phyloP scores from a whole-genome alignment of 2,888 invertebrate genomes.

The Patella ulyssiponensis region DNA sequence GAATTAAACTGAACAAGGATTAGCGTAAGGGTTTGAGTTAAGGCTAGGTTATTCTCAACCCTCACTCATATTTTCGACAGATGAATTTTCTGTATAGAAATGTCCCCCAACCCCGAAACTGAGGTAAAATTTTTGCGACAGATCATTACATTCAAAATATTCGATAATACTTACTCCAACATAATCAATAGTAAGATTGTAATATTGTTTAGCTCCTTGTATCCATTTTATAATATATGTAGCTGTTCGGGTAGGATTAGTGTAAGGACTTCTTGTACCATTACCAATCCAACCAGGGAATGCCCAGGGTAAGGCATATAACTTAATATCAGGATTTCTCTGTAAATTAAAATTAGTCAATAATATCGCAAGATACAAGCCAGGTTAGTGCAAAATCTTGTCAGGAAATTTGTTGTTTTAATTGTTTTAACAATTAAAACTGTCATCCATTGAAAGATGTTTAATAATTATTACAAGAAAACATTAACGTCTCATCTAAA shows the following conservation, averaged over 20 bases:
- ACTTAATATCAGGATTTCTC: slow-evolving; percentile 71
- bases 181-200: slow-evolving; percentile 68
- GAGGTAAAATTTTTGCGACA: too few species aligned
- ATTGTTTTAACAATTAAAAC: too few species aligned
- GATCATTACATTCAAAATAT: background rate
- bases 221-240: slow-evolving; percentile 69
- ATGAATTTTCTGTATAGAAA: too few species aligned
- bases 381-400: too few species aligned
- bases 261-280: slow-evolving; percentile 59
- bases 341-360: slow-evolving; percentile 41
- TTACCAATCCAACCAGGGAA: slow-evolving; percentile 72
- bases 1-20: too few species aligned
- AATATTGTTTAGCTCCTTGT: slow-evolving; percentile 59
- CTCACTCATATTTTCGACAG: too few species aligned
- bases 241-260: slow-evolving; percentile 48
- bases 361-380: too few species aligned
- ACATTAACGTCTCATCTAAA: too few species aligned
- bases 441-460: background rate
- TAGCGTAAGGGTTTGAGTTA: too few species aligned
- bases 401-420: background rate
- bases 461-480: too few species aligned
- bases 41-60: too few species aligned
- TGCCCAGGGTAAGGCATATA: slow-evolving; percentile 72
- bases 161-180: slow-evolving; percentile 61
- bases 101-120: too few species aligned